Conservation (phyloP, 1,140 invertebrate genomes). For the Callitettix versicolor region DNA sequence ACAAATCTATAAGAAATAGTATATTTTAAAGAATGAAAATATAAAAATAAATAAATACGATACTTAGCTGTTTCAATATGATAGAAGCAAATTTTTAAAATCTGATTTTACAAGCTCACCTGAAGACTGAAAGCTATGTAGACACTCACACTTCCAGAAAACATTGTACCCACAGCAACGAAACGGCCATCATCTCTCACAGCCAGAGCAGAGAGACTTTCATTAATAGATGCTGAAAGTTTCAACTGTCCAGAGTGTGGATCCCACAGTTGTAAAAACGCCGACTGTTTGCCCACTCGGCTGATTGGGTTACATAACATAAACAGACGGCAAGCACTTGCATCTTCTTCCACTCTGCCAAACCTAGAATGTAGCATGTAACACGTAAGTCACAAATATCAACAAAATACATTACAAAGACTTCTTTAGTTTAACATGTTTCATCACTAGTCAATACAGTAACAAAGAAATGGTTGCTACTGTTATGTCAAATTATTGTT, state of each 20-base stretch:
- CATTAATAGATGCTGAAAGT: conserved; percentile 46
- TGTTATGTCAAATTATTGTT: no score
- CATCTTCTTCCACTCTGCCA: conserved; percentile 54
- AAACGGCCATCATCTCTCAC: conserved; percentile 85
- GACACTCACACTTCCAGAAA: conserved; percentile 79
- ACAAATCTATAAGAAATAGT: no score
- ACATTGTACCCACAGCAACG: conserved; percentile 86
- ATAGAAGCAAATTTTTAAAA: no score
- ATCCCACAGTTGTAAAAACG: conserved; percentile 53
- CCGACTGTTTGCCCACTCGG: conserved; percentile 47
- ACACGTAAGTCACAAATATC: no score
- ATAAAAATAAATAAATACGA: no score
- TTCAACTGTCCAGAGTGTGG: conserved; percentile 41
- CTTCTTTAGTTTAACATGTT: no score
- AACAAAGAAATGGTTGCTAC: no score
- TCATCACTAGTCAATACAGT: no score
- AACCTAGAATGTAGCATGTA: conserved; percentile 46
- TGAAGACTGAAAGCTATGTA: conserved; percentile 86
- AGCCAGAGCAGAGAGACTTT: conserved; percentile 73
- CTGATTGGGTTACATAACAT: conserved; percentile 69
- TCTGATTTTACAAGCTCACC: no score
- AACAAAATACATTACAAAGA: no score
- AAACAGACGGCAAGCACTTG: conserved; percentile 57
- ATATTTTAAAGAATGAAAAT: no score
- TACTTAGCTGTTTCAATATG: no score